Base-by-base conservation (phyloP, 2,888 invertebrate species). In the Spisula subtruncata region DNA sequence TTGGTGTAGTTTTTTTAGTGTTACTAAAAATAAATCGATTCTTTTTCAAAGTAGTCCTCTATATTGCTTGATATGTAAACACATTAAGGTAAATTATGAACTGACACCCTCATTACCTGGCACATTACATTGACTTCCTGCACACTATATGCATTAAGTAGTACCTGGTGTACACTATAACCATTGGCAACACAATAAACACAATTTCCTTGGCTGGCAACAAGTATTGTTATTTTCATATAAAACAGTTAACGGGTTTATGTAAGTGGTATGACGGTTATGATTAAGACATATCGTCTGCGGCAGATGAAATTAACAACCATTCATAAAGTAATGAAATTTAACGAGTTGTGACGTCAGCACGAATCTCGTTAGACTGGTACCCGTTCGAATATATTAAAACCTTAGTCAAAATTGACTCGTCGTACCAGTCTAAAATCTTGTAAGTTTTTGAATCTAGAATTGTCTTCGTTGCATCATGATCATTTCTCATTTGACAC, bases 241-340 rank as follows among this genome's bases (percentile, higher is more conserved):
- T n/a, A n/a, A 66, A 25, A 66, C 60, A 66, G 25, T 25, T 16
- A 25, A 20, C 18, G 25, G 60, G 25, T 66, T n/a, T 66, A 1
- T 66, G 25, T 66, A 10, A 8, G n/a, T 10, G 8, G 0, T 25
- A 25, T 66, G n/a, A 25, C n/a, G 10, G 0, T n/a, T 10, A 66
- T 66, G n/a, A 66, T 66, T 66, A 66, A 66, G 60, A 66, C 60
- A 66, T 12, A 10, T 66, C n/a, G 60, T 25, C 60, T 66, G 25
- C 8, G 5, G 12, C n/a, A 25, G 60, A 25, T n/a, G n/a, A 25
- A 66, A 66, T 60, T 66, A 66, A 41, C 41, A 41, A 41, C 41
- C 25, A 66, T 66, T 66, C 25, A 25, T 25, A 66, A 25, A 25
- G n/a, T 20, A 12, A 66, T 25, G 8, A 25, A 66, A 66, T 25